A percentile compares a stretch with the other conserved stretches of the same genome.
Conservation (phyloP, 2,113 vertebrate species). For the Alexandromys fortis region DNA sequence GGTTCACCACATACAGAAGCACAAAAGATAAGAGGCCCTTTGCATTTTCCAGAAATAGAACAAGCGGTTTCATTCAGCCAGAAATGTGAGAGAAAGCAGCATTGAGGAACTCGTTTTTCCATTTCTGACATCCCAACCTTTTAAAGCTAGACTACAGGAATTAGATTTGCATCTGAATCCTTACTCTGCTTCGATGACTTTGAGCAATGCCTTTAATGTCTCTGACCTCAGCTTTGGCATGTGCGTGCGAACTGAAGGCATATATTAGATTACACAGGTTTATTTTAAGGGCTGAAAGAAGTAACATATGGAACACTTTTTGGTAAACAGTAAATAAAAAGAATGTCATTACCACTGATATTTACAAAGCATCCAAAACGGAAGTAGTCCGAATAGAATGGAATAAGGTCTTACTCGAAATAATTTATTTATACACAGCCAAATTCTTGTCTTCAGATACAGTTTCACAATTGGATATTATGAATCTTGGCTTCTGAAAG, state of each 20-base stretch:
- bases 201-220: background rate
- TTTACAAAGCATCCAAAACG: background rate
- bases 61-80: background rate
- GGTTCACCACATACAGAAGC: background rate
- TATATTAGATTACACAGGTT: background rate
- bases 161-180: constrained; percentile 4
- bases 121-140: background rate
- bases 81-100: background rate
- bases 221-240: background rate
- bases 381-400: background rate
- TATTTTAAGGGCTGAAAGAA: constrained; percentile 32
- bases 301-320: background rate
- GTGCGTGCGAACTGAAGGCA: background rate
- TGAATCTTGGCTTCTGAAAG: constrained; percentile 28
- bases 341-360: background rate
- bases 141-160: background rate
- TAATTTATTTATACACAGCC: background rate
- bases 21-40: background rate
- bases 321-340: background rate
- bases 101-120: background rate
- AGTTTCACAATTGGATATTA: constrained; percentile 10
- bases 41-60: constrained; percentile 10
- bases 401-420: constrained; percentile 1
- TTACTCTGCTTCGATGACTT: background rate
- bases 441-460: background rate